phyloP scores from a whole-genome alignment of 2,888 invertebrate species.

The Auanema freiburgensis region DNA sequence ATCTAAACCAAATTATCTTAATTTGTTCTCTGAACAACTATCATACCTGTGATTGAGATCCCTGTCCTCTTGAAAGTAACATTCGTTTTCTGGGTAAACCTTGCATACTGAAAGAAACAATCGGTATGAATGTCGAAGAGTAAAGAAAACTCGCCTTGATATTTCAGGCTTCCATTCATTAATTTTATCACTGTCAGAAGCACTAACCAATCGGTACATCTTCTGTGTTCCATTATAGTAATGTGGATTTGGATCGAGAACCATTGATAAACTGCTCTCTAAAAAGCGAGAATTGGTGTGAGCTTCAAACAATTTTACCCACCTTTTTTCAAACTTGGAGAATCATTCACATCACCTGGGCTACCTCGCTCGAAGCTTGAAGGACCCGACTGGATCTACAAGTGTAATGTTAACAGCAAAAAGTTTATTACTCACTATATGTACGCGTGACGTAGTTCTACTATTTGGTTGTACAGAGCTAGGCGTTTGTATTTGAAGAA shows the following conservation, averaged over 20 bases:
- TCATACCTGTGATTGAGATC: neutral
- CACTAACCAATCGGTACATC: slow-evolving; percentile 7
- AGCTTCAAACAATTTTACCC: neutral
- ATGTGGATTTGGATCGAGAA: neutral
- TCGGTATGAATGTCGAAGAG: too few species aligned
- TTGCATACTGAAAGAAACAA: too few species aligned
- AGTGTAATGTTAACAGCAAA: neutral
- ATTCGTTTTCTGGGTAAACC: slow-evolving; percentile 4
- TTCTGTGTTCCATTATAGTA: slow-evolving; percentile 14
- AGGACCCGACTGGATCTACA: slow-evolving; percentile 1
- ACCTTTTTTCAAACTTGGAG: neutral
- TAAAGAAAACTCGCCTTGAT: too few species aligned
- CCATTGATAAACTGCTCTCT: neutral
- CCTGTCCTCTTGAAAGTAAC: neutral
- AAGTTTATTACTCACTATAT: slow-evolving; percentile 11
- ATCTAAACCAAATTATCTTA: slow-evolving; percentile 1
- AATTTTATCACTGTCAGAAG: too few species aligned
- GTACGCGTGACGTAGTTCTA: slow-evolving; percentile 10
- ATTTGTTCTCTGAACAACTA: neutral
- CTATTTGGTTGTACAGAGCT: slow-evolving; percentile 4
- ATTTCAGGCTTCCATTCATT: too few species aligned
- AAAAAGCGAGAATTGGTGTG: neutral
- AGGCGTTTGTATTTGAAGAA: slow-evolving; percentile 11
- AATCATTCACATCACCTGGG: neutral
- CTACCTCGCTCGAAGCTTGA: neutral